Percentiles rank a stretch among this genome's conserved stretches.
phyloP scores from a whole-genome alignment of 1,140 invertebrate species.

The Bradynema listronoti region DNA sequence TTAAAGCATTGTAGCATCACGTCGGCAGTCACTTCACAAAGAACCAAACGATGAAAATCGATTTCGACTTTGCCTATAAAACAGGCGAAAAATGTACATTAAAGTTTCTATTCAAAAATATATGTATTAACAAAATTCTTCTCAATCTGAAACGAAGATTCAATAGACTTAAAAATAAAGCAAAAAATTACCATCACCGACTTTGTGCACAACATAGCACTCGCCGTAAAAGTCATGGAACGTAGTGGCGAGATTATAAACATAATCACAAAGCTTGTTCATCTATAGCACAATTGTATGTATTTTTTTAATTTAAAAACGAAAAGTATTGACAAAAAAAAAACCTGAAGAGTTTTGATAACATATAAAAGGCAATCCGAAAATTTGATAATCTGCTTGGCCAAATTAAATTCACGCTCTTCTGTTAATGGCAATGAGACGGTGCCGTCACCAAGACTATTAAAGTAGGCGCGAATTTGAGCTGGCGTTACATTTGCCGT shows the following conservation, averaged over 20 bases:
- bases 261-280: conserved; percentile 79
- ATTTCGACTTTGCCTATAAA: conserved; percentile 59
- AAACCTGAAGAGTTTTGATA: conserved; percentile 72
- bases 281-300: too few species aligned
- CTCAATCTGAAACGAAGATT: background rate
- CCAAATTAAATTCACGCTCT: conserved; percentile 88
- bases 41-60: conserved; percentile 75
- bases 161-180: background rate
- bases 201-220: conserved; percentile 94
- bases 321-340: too few species aligned
- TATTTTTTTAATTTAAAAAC: conserved; percentile 62
- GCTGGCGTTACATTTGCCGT: conserved; percentile 65
- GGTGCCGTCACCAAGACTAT: background rate
- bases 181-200: conserved; percentile 59
- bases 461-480: conserved; percentile 31
- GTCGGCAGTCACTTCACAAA: conserved; percentile 83
- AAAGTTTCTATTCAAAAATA: background rate
- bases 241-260: conserved; percentile 83
- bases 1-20: conserved; percentile 78
- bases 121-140: background rate
- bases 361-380: conserved; percentile 75
- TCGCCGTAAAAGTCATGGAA: conserved; percentile 96
- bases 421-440: conserved; percentile 67
- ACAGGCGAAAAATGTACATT: background rate
- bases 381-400: conserved; percentile 66